Conservation (phyloP, 2,797 vertebrate species). For the Dromococcyx pavoninus region DNA sequence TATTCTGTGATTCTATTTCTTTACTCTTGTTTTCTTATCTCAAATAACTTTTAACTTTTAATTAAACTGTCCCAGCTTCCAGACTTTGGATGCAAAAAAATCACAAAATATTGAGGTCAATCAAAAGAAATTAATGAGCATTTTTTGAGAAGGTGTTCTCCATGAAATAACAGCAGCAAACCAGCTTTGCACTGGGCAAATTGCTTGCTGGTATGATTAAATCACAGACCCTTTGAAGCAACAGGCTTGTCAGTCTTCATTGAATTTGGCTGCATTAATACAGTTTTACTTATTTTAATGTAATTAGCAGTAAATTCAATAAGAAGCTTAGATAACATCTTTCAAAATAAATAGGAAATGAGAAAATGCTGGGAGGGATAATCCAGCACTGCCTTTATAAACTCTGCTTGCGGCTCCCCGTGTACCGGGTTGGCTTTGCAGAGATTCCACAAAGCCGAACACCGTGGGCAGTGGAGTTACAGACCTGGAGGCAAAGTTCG, state of each 20-base stretch:
- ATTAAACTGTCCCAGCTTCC: too few species aligned
- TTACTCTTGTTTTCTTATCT: too few species aligned
- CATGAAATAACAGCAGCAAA: background rate
- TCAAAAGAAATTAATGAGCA: background rate
- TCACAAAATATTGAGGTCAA: too few species aligned
- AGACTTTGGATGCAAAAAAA: too few species aligned
- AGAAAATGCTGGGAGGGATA: background rate
- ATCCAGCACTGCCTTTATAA: too few species aligned
- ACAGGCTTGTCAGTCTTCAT: background rate
- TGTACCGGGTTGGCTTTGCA: rapidly evolving
- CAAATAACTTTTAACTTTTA: too few species aligned
- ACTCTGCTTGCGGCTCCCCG: background rate
- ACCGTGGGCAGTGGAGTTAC: too few species aligned
- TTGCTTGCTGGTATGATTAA: background rate
- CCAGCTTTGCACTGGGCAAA: background rate
- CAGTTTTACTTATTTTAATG: background rate
- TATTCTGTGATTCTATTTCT: too few species aligned
- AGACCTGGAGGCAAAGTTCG: too few species aligned
- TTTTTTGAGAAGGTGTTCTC: background rate
- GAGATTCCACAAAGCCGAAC: background rate
- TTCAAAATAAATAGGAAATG: background rate
- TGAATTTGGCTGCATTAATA: background rate
- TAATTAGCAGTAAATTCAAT: background rate
- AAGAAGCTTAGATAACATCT: background rate
- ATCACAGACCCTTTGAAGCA: background rate